These are phyloP conservation scores for Apodemus sylvaticus DNA, from an alignment of 2,113 vertebrate species.

Conservation along the genomic window DNA sequence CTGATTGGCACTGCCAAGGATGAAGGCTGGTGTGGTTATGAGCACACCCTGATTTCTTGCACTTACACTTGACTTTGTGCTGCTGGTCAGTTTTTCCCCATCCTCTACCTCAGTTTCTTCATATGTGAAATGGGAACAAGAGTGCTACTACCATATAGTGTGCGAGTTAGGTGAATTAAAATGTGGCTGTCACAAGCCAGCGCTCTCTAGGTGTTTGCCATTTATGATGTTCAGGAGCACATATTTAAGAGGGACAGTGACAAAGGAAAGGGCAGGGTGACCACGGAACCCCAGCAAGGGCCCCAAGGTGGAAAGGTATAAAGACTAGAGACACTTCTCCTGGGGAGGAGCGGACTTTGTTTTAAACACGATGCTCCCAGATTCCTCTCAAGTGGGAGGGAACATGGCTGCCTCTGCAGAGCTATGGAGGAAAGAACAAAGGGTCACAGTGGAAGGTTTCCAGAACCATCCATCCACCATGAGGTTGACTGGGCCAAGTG, in stretches of 20 bases:
- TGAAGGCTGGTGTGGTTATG: neutral
- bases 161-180: neutral
- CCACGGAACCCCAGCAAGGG: neutral
- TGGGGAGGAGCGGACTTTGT: neutral
- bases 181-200: neutral
- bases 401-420: neutral
- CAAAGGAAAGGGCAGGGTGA: neutral
- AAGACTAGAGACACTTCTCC: neutral
- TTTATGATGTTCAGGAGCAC: neutral
- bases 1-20: neutral
- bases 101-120: neutral
- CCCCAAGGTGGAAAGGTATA: neutral
- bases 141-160: fast-evolving
- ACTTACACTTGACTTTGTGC: neutral
- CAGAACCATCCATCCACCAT: neutral
- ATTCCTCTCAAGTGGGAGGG: neutral
- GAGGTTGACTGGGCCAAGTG: neutral
- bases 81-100: neutral
- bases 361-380: neutral
- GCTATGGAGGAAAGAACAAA: neutral
- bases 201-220: fast-evolving
- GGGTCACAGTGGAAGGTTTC: neutral
- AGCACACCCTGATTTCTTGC: neutral
- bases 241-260: neutral
- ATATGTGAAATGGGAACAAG: neutral